A percentile compares a stretch with the other conserved stretches of the same genome.
phyloP scores from a whole-genome alignment of 1,140 invertebrate genomes.

The Acromyrmex echinatior region DNA sequence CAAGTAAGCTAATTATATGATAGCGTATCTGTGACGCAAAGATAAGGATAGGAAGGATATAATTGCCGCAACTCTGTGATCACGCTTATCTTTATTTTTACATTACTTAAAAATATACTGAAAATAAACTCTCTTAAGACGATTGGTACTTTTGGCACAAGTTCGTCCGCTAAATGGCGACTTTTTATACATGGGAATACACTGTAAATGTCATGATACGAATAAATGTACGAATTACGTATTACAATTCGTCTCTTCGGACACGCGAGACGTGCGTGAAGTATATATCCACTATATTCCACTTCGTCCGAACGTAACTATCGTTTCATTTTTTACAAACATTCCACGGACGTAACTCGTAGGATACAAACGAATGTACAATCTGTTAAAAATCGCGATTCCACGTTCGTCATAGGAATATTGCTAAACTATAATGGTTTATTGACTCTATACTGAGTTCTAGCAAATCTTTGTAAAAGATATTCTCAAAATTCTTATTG shows the following conservation, averaged over 20 bases:
- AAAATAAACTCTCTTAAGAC: conserved; percentile 65
- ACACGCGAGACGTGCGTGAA: conserved; percentile 8
- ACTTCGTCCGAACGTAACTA: conserved; percentile 13
- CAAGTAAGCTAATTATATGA: not conserved
- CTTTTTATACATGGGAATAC: conserved; percentile 27
- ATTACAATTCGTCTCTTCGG: conserved; percentile 27
- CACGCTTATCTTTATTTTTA: conserved; percentile 46
- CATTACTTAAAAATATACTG: conserved; percentile 65
- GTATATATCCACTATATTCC: not conserved
- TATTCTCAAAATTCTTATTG: conserved; percentile 27
- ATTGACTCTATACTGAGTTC: conserved; percentile 29
- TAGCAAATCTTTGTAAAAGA: conserved; percentile 23
- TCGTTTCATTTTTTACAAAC: conserved; percentile 24
- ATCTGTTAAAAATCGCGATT: conserved; percentile 24
- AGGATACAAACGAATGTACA: conserved; percentile 8
- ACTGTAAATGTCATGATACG: conserved; percentile 40
- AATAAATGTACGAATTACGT: conserved; percentile 42
- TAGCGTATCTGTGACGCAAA: not conserved
- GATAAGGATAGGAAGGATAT: not conserved
- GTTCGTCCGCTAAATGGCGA: conserved; percentile 12
- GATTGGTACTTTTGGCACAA: conserved; percentile 66
- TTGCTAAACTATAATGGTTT: not conserved
- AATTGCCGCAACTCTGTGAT: conserved; percentile 36
- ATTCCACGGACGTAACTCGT: conserved; percentile 4
- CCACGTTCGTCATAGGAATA: conserved; percentile 12